Evolutionary conservation across 1,140 invertebrate species (phyloP), one percentile per base, ranked within the genome.

Genomic region (Calycopis cecrops): DNA sequence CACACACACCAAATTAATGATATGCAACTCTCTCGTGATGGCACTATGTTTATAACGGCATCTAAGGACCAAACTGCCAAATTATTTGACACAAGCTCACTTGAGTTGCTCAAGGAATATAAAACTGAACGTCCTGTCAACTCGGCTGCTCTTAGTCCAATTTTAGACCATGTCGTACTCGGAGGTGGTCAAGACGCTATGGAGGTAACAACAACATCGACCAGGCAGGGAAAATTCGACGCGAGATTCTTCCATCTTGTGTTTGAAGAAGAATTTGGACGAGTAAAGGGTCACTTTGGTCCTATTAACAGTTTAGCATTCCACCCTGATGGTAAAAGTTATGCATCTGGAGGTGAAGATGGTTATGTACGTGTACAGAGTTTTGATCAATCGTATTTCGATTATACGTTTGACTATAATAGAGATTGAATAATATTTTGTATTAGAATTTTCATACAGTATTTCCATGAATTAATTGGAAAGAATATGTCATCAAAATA

Each of bases 181-280:
- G 98, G 98, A 57, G 98, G 98, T 87, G 98, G 98, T 77, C 98
- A 99, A 89, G 98, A 99, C 88, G 98, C 98, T 57, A 99, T 98
- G 95, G 96, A 98, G 76, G 99, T 99, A 51, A 99, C 99, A 35
- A 99, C 97, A 6, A 99, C 98, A 0, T 98, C 97, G 0, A 93
- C 97, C 0, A 92, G 96, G 67, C 92, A 96, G 55, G 99, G 98
- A 18, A 99, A 99, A 90, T 99, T 99, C 77, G 98, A 99, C 85
- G 97, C 98, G 3, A 91, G 98, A 47, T 98, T 99, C 86, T 99
- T 96, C 91, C 98, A 99, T 88, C 85, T 99, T 44, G 94, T 99
- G n/a, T 99, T 99, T 82, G 98, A 99, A 89, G 98, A 99, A 88
- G 99, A 99, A 88, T 99, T 99, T 88, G 98, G 94, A 0, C 89